Evolutionary conservation across 2,113 vertebrate genomes (phyloP).

Genomic region (Mixornis gularis): DNA sequence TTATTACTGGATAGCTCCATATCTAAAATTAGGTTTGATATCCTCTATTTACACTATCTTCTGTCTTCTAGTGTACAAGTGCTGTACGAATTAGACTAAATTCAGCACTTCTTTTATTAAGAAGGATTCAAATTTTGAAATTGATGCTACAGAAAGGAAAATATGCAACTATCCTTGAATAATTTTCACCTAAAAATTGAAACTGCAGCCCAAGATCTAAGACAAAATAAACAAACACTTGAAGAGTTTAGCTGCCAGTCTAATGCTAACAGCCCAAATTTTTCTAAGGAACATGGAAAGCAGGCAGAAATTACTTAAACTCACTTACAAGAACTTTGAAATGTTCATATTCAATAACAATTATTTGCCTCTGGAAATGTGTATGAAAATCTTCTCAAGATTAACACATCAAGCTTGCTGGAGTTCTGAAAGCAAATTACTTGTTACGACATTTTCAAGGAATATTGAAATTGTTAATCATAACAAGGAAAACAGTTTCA

Average conservation of each 20-base stretch:
- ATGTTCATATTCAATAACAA: neutral
- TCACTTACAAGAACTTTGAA: neutral
- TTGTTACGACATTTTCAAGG: constrained; percentile 5
- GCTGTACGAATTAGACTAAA: neutral
- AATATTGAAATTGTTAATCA: neutral
- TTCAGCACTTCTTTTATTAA: neutral
- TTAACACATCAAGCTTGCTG: neutral
- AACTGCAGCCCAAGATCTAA: neutral
- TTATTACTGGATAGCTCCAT: neutral
- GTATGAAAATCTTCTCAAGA: neutral
- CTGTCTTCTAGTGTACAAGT: neutral
- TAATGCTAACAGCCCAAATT: neutral
- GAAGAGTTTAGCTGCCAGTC: neutral
- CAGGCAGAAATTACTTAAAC: neutral
- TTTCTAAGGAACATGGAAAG: neutral
- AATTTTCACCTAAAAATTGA: neutral
- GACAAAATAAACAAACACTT: neutral
- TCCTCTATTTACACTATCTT: neutral
- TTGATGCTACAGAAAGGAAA: neutral
- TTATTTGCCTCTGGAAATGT: neutral
- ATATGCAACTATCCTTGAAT: neutral
- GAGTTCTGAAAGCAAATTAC: constrained; percentile 1
- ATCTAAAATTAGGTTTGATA: neutral
- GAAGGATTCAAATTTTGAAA: neutral
- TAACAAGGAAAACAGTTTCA: neutral